Base-by-base conservation (phyloP, 2,888 invertebrate genomes). In the Mactromeris polynyma region DNA sequence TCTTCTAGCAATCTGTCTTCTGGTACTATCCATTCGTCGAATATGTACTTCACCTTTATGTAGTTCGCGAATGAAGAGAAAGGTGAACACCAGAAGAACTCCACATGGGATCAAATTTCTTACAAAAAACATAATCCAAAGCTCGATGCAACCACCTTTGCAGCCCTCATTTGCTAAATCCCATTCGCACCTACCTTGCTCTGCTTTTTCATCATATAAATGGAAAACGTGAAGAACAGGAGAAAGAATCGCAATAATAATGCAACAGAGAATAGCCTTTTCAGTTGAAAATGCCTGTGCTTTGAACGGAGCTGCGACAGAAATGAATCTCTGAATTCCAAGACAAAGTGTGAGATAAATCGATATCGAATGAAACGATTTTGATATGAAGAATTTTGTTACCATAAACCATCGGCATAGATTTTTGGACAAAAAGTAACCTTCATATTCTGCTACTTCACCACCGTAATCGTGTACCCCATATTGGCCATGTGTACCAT, bases 331-430 rank as follows among this genome's bases (percentile, higher is more conserved):
- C 42, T 93, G 93, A 46, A 92, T 58, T 3, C 92, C 93, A 14
- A 93, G 91, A 54, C 89, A 85, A 11, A 90, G 78, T 11, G 93
- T 93, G 31, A 93, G 85, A 88, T 91, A 93, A 42, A 91, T 91
- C 7, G 93, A 93, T 3, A 89, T 77, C 3, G 90, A 91, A 79
- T 93, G 92, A 33, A 93, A 92, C 26, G 87, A 86, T 26, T 89
- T 88, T 3, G 93, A 90, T 0, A 93, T 40, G 73, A 88, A 91
- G 46, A 73, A 78, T 58, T 38, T 78, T 54, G 81, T 26, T 38
- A 33, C n/a, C 81, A 81, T 54, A 58, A 81, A 81, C 81, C 81
- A 81, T 36, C 38, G 46, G 31, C 85, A 85, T 31, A 79, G 54
- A 38, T 40, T 58, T 54, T 85, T 85, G 11, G 85, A n/a, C 58